Percentiles rank a stretch among this genome's conserved stretches.
phyloP scores from a whole-genome alignment of 2,888 invertebrate species.

The Cyrtodaria siliqua region DNA sequence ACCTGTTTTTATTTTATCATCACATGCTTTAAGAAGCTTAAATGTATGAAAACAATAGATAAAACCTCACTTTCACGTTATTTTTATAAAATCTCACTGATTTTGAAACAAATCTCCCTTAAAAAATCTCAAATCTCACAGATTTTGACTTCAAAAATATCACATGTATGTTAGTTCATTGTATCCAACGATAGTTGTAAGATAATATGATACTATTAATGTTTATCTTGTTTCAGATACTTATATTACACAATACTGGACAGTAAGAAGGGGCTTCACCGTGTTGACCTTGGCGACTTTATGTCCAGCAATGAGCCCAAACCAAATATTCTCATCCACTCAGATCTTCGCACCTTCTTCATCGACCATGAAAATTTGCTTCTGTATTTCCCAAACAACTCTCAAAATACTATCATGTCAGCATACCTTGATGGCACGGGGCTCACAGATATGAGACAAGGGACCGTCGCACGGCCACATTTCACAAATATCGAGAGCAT shows the following conservation, averaged over 20 bases:
- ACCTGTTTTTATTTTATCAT: no score
- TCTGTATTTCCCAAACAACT: conserved; percentile 91
- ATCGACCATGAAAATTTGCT: conserved; percentile 94
- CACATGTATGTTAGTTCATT: no score
- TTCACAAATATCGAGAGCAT: conserved; percentile 92
- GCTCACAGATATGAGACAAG: conserved; percentile 88
- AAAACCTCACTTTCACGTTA: no score
- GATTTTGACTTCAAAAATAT: no score
- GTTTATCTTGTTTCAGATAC: conserved; percentile 89
- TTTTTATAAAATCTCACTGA: no score
- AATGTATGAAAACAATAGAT: no score
- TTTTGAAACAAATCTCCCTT: no score
- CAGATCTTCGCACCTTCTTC: conserved; percentile 92
- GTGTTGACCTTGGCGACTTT: conserved; percentile 92
- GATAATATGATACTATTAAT: no score
- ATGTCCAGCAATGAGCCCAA: conserved; percentile 21
- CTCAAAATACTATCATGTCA: conserved; percentile 92
- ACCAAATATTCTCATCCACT: conserved; percentile 83
- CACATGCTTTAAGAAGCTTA: no score
- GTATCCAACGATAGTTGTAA: no score
- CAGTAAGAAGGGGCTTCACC: conserved; percentile 90
- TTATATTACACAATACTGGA: conserved; percentile 91
- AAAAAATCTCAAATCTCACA: no score
- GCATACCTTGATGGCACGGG: conserved; percentile 92
- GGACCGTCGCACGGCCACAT: conserved; percentile 91